Evolutionary conservation across 2,113 vertebrate species (phyloP).

Genomic region (Tamias sibiricus): DNA sequence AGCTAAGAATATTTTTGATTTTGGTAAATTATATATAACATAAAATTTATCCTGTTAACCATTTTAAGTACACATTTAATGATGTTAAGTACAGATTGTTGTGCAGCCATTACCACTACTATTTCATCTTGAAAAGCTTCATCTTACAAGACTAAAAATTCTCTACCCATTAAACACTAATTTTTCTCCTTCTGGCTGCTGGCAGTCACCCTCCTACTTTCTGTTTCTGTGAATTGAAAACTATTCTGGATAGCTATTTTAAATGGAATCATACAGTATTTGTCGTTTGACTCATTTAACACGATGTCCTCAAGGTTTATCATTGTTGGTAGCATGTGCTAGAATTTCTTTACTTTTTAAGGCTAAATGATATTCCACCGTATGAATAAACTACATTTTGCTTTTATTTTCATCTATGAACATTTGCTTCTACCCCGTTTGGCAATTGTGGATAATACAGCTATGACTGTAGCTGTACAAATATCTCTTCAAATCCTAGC

Average conservation of each 20-base stretch:
- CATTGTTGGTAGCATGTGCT: not conserved
- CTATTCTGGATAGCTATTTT: not conserved
- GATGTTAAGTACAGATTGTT: not conserved
- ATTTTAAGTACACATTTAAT: not conserved
- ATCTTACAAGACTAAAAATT: not conserved
- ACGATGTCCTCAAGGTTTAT: not conserved
- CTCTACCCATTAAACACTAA: not conserved
- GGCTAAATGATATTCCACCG: not conserved
- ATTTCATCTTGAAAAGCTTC: conserved; percentile 5
- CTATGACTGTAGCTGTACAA: not conserved
- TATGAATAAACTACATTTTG: not conserved
- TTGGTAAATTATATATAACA: not conserved
- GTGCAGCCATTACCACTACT: not conserved
- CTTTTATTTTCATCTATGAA: not conserved
- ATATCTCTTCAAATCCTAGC: not conserved
- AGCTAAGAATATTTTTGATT: conserved; percentile 10
- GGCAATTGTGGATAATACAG: not conserved
- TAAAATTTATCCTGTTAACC: not conserved
- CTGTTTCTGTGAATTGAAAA: not conserved
- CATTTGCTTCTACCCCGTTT: not conserved
- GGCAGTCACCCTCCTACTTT: not conserved
- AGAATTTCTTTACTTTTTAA: not conserved
- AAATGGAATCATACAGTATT: not conserved
- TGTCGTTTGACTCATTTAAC: conserved; percentile 21
- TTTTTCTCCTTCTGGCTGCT: not conserved